Base-by-base conservation (phyloP, 2,888 invertebrate genomes). In the Papilio gigon region DNA sequence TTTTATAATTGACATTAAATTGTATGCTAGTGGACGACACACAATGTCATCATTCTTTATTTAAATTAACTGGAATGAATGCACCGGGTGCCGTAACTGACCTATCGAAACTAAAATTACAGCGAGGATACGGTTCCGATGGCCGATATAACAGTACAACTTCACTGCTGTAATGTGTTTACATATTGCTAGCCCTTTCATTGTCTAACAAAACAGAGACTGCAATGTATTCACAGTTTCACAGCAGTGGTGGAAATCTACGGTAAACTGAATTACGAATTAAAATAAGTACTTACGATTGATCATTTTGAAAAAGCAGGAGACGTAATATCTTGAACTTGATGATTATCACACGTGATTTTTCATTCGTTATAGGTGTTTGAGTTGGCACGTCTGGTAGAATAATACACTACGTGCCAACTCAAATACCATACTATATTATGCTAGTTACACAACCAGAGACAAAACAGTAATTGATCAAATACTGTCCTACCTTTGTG, bases 81-180 rank as follows among this genome's bases (percentile, higher is more conserved):
- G 70, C 70, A 76, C 75, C 73, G 77, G 79, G 79, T 77, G 78
- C 80, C 80, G 70, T 82, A 84, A 85, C 83, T 83, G 84, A 80
- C 81, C 79, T 77, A 75, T 72, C 70, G 71, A 65, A 72, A 65
- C 40, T 59, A 76, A 76, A 76, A 74, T 74, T 75, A 82, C 77
- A 82, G 88, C 88, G 89, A 89, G 89, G 89, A 81, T 77, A 80
- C 77, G 74, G 84, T 87, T 86, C 88, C 88, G 75, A 76, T 72
- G 74, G 72, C 68, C 77, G 68, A 68, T 73, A 69, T 73, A 69
- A 70, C 42, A 50, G 70, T 30, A n/a, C 25, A 44, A 44, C 4
- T 44, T 11, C 44, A 44, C 20, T 22, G 20, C 11, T 11, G 44
- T 44, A 12, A n/a, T n/a, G n/a, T n/a, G n/a, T n/a, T n/a, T n/a